Conservation (phyloP, 2,113 vertebrate genomes). For the Pogona vitticeps region DNA sequence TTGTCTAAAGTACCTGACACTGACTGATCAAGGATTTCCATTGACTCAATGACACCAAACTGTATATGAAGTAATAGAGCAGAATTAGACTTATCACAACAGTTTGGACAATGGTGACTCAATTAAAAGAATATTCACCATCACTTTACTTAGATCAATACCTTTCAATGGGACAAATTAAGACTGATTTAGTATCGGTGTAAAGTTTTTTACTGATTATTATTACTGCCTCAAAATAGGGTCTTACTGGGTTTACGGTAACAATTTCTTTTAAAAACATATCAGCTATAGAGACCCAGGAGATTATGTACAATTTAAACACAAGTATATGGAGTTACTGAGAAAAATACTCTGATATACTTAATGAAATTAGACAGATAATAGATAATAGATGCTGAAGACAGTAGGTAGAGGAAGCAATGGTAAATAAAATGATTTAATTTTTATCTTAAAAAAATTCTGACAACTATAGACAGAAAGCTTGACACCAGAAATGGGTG, state of each 20-base stretch:
- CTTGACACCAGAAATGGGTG: too few species aligned
- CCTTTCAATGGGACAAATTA: neutral
- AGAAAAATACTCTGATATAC: neutral
- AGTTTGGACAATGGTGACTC: neutral
- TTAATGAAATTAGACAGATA: neutral
- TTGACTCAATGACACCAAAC: neutral
- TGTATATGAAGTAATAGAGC: neutral
- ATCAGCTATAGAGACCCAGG: neutral
- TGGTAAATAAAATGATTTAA: neutral
- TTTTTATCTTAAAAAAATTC: neutral
- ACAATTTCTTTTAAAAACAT: neutral
- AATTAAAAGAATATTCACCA: neutral
- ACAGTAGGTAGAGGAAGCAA: neutral
- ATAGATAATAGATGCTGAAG: neutral
- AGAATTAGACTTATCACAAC: neutral
- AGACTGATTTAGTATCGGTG: neutral
- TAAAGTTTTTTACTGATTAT: neutral
- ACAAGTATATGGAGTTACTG: neutral
- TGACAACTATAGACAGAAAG: neutral
- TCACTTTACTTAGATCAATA: neutral
- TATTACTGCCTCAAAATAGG: neutral
- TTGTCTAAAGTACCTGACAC: neutral
- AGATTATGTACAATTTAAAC: neutral
- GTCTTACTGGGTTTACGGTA: neutral
- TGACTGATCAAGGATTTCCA: neutral